A percentile compares a stretch with the other conserved stretches of the same genome.
Conservation (phyloP, 2,888 invertebrate genomes). For the Epsilonema sp. region DNA sequence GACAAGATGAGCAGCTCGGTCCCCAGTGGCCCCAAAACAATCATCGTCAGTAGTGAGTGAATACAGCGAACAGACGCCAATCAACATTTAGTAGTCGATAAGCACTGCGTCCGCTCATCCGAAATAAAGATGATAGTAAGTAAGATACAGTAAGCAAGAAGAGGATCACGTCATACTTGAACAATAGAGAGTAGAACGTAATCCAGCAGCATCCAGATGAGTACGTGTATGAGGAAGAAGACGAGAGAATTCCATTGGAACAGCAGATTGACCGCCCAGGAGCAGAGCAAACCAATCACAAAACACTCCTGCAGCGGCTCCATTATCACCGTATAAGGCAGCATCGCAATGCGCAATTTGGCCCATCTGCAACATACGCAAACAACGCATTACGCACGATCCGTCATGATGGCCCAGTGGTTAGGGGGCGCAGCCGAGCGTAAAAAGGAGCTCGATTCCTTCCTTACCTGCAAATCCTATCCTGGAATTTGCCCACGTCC, state of each 20-base stretch:
- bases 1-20: no score
- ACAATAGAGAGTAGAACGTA: slow-evolving; percentile 72
- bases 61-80: no score
- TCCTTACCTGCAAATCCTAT: slow-evolving; percentile 41
- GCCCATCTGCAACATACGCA: slow-evolving; percentile 52
- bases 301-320: slow-evolving; percentile 91
- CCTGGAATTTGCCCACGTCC: slow-evolving; percentile 64
- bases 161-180: slow-evolving; percentile 40
- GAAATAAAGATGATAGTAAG: no score
- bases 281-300: slow-evolving; percentile 68
- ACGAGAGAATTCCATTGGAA: slow-evolving; percentile 71
- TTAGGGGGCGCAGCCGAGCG: background rate
- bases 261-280: slow-evolving; percentile 60
- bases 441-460: background rate
- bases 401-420: background rate
- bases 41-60: no score
- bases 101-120: no score
- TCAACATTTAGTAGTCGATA: no score
- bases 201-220: slow-evolving; percentile 86
- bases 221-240: slow-evolving; percentile 73
- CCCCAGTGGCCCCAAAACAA: no score
- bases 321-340: slow-evolving; percentile 66
- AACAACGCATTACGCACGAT: background rate
- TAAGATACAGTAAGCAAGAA: no score
- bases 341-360: slow-evolving; percentile 79